Percentiles rank a stretch among this genome's conserved stretches.
phyloP scores from a whole-genome alignment of 2,113 vertebrate genomes.

The Clinocottus analis region DNA sequence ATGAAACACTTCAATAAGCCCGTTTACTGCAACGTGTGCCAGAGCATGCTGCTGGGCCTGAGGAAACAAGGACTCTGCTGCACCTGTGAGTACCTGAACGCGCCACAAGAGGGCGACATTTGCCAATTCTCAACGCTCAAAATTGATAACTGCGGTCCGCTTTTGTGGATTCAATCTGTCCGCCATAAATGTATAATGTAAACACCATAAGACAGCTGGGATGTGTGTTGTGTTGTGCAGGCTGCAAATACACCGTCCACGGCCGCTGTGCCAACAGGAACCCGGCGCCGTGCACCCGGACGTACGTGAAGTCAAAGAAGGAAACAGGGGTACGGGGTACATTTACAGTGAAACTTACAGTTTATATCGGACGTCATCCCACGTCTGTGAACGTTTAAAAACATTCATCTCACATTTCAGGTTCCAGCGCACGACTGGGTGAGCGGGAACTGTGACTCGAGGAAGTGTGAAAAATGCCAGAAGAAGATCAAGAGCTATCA shows the following conservation, averaged over 20 bases:
- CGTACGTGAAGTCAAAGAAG: conserved; percentile 92
- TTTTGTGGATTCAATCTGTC: background rate
- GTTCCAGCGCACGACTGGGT: conserved; percentile 90
- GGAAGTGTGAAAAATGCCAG: conserved; percentile 90
- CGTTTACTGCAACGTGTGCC: conserved; percentile 92
- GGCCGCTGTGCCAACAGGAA: conserved; percentile 92
- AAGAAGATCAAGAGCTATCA: conserved; percentile 89
- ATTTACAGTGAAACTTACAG: conserved; percentile 23
- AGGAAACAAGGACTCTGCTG: conserved; percentile 93
- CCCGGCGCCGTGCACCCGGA: conserved; percentile 87
- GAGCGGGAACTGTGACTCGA: conserved; percentile 88
- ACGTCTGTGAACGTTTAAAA: conserved; percentile 5
- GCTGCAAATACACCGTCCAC: conserved; percentile 92
- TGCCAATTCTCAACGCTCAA: too few species aligned
- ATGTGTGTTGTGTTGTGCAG: conserved; percentile 67
- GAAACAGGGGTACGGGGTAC: conserved; percentile 91
- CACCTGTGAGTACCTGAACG: conserved; percentile 84
- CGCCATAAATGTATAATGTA: background rate
- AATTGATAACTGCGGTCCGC: background rate
- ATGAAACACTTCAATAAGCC: conserved; percentile 92
- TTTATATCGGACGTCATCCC: background rate
- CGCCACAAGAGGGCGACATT: conserved; percentile 57
- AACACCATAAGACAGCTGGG: conserved; percentile 3
- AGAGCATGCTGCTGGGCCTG: conserved; percentile 88
- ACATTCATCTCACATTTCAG: conserved; percentile 71